phyloP scores from a whole-genome alignment of 2,797 vertebrate genomes.

The Lacerta agilis region DNA sequence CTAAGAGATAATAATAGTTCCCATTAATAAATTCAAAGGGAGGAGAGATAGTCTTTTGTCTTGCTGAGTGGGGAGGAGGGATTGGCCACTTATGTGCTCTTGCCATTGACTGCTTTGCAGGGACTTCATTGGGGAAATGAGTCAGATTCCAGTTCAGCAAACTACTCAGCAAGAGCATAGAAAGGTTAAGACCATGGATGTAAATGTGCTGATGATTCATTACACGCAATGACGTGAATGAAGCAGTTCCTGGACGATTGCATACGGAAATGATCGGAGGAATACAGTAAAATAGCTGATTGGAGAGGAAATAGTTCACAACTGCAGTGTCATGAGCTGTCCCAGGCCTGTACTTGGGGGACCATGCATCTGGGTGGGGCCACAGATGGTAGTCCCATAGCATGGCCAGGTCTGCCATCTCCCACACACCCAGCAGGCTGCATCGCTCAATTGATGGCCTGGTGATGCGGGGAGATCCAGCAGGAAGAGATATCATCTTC shows the following conservation, averaged over 20 bases:
- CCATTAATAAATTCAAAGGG: constrained; percentile 3
- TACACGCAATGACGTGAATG: not conserved
- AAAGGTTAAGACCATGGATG: not conserved
- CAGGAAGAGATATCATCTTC: too few relatives aligned
- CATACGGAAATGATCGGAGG: not conserved
- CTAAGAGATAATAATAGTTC: not conserved
- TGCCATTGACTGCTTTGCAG: not conserved
- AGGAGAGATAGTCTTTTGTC: not conserved
- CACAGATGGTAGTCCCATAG: too few relatives aligned
- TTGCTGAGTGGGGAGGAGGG: not conserved
- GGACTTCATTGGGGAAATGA: not conserved
- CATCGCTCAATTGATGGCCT: too few relatives aligned
- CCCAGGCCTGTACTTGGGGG: too few relatives aligned
- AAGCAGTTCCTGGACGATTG: not conserved
- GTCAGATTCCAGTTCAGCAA: not conserved
- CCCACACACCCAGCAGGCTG: too few relatives aligned
- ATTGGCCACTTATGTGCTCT: not conserved
- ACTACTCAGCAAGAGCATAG: not conserved
- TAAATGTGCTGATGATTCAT: not conserved
- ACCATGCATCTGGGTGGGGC: too few relatives aligned
- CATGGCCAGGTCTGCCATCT: too few relatives aligned
- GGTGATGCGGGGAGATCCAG: too few relatives aligned
- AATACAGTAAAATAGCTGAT: too few relatives aligned
- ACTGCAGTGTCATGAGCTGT: too few relatives aligned
- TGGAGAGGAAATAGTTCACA: not conserved